Evolutionary conservation across 2,797 vertebrate genomes (phyloP), one percentile per base, ranked within the genome.

Genomic region (Danio aesculapii): DNA sequence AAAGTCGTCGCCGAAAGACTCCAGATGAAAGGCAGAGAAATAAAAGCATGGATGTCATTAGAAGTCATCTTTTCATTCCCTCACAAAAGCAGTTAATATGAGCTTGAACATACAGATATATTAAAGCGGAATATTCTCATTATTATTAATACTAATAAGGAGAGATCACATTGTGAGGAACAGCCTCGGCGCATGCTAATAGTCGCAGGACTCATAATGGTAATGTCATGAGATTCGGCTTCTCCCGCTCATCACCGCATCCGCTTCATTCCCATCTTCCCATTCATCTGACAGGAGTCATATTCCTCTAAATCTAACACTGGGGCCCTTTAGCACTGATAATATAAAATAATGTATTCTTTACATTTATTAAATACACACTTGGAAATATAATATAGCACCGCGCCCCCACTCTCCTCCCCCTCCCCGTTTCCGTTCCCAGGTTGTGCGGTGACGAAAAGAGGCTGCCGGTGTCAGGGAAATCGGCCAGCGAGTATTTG

Each of bases 281-380:
- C 76, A 84, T 84, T 81, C 74, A 85, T 89, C 79, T 90, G 87
- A 89, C 88, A 86, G 79, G 75, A 87, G 84, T 85, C 82, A 87
- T 81, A 90, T 84, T 79, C 79, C 87, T 74, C 82, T 83, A 67
- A 87, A 90, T 85, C 67, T 68, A 87, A 88, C 83, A 84, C 63
- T 58, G 64, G 64, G 69, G 74, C 84, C 81, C 67, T 84, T 72
- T 72, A 86, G 75, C 81, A 80, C 57, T 77, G 76, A 86, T 87
- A 88, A 89, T 83, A 85, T 88, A 81, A 89, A 90, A 88, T 85
- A 86, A 91, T 83, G 85, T 89, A 85, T 90, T 88, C 90, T 92
- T 89, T 92, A 91, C 88, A 86, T 89, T 85, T 86, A 92, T 92
- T 91, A 88, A 91, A 92, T 91, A 89, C 87, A 86, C 81, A 87